Percentiles rank a stretch among this genome's conserved stretches.
phyloP scores from a whole-genome alignment of 2,888 invertebrate species.

The Dasysyrphus albostriatus region DNA sequence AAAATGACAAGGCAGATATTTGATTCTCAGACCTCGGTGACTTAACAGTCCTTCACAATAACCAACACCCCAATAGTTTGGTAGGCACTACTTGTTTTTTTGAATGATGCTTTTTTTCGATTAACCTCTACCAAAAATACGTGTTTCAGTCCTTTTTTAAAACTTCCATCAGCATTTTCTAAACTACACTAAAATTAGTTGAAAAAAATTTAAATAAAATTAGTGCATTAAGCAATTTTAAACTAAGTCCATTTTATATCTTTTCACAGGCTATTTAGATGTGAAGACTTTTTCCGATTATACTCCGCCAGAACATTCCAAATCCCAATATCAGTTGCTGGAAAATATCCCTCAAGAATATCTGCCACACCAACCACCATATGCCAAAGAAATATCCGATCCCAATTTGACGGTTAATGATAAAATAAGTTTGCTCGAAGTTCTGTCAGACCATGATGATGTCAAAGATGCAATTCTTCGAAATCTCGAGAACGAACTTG shows the following conservation, averaged over 20 bases:
- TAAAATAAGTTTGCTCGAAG: slow-evolving; percentile 74
- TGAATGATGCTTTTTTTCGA: no score
- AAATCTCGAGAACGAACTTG: slow-evolving; percentile 64
- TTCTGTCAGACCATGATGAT: slow-evolving; percentile 54
- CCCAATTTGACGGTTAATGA: slow-evolving; percentile 71
- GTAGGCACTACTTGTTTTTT: no score
- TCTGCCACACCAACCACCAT: slow-evolving; percentile 63
- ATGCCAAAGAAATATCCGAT: slow-evolving; percentile 67
- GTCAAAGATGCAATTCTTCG: slow-evolving; percentile 30
- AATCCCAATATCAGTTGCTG: slow-evolving; percentile 32
- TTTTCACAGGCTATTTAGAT: slow-evolving; percentile 24
- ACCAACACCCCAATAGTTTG: no score
- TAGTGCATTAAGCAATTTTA: no score
- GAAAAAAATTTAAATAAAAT: no score
- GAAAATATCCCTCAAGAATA: slow-evolving; percentile 43
- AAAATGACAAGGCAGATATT: no score
- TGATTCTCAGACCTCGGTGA: no score
- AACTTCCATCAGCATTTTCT: no score
- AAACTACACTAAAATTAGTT: no score
- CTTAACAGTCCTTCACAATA: no score
- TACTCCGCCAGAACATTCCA: not conserved
- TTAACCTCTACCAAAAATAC: no score
- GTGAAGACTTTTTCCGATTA: not conserved
- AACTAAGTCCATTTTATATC: not conserved
- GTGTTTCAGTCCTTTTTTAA: no score